Conservation (phyloP, 2,888 invertebrate species). For the Hydrotaea diabolus region DNA sequence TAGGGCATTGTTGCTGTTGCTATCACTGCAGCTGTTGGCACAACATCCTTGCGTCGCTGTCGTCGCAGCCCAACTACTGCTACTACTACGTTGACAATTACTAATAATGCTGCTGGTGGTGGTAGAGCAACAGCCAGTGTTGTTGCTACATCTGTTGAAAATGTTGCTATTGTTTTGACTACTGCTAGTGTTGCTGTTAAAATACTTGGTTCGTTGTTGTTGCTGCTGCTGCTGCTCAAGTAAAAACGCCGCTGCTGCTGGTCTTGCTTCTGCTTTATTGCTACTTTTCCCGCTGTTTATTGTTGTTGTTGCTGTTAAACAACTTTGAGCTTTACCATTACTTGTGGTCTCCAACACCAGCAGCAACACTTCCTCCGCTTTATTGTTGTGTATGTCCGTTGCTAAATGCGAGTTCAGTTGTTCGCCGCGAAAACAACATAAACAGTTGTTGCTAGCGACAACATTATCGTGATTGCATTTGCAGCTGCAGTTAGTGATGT, state of each 20-base stretch:
- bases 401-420: neutral
- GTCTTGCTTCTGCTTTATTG: conserved; percentile 45
- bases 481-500: neutral
- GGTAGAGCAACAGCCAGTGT: neutral
- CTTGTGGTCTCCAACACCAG: conserved; percentile 31
- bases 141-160: conserved; percentile 17
- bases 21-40: conserved; percentile 41
- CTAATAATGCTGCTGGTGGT: neutral
- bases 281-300: conserved; percentile 42
- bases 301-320: neutral
- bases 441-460: neutral
- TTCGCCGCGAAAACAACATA: conserved; percentile 2
- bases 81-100: neutral
- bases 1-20: neutral
- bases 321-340: neutral
- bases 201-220: neutral
- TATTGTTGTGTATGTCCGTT: neutral
- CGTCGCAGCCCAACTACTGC: neutral
- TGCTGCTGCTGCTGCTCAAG: conserved; percentile 13
- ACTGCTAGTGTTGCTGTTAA: conserved; percentile 43
- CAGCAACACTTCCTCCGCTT: neutral
- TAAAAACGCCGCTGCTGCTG: conserved; percentile 6
- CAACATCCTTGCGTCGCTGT: neutral
- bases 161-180: conserved; percentile 27
- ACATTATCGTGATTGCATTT: neutral